Evolutionary conservation across 2,888 invertebrate genomes (phyloP).

Genomic region (Machimus atricapillus): DNA sequence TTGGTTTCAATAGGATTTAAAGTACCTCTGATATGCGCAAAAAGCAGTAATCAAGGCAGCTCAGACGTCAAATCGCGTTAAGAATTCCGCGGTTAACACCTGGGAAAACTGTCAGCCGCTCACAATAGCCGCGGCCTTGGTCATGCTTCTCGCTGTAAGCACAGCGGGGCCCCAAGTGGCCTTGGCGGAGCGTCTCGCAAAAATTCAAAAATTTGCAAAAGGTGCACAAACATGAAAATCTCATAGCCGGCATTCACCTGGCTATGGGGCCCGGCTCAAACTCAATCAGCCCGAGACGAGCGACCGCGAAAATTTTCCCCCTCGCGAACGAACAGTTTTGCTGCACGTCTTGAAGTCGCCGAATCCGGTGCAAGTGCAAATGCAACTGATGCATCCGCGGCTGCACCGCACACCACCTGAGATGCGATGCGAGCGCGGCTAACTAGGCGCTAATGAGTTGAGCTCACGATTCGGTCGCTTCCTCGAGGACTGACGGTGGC

Average conservation of each 20-base stretch:
- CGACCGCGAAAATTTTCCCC: not conserved
- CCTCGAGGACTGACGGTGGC: not conserved
- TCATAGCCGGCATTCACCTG: not conserved
- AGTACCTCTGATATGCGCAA: not conserved
- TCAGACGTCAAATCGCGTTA: not conserved
- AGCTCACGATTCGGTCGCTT: slow-evolving; percentile 21
- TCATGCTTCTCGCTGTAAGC: not conserved
- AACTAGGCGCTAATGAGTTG: slow-evolving; percentile 22
- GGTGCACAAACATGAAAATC: not conserved
- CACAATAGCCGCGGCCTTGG: not conserved
- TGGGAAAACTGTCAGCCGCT: not conserved
- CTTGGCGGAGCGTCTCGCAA: not conserved
- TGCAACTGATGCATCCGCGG: not conserved
- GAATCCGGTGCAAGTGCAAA: not conserved
- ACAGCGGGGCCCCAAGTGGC: not conserved
- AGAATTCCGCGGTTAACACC: not conserved
- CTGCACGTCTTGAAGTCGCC: not conserved
- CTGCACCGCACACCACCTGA: not conserved
- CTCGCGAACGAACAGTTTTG: not conserved
- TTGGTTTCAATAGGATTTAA: not conserved
- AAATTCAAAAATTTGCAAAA: not conserved
- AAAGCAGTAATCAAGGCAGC: not conserved
- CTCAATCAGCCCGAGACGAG: not conserved
- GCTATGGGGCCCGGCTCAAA: not conserved
- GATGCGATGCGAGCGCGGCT: not conserved